Conservation (phyloP, 2,113 vertebrate species). For the Silurus glanis region DNA sequence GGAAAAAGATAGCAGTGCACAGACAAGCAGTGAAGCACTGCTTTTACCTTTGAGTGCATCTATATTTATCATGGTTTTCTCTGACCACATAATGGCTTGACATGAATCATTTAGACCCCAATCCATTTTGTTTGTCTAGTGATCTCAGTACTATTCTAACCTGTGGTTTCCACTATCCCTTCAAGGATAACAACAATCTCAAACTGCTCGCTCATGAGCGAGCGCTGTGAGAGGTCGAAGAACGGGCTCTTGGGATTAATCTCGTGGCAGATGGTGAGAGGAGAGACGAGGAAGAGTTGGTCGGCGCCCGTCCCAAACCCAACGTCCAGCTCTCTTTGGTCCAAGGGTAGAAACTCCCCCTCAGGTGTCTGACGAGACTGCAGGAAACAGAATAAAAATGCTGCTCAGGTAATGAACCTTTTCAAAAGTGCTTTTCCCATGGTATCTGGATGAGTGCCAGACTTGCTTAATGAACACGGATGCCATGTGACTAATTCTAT, state of each 20-base stretch:
- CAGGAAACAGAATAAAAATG: constrained; percentile 8
- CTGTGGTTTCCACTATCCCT: constrained; percentile 88
- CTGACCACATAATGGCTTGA: background rate
- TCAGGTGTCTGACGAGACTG: constrained; percentile 88
- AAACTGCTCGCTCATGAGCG: constrained; percentile 83
- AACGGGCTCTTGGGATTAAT: constrained; percentile 86
- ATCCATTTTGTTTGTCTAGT: constrained; percentile 19
- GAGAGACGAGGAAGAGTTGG: constrained; percentile 88
- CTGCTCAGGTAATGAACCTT: constrained; percentile 7
- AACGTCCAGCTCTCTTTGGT: constrained; percentile 88
- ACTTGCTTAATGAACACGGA: constrained; percentile 4
- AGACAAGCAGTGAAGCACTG: background rate
- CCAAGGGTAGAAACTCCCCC: constrained; percentile 86
- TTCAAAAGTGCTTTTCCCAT: background rate
- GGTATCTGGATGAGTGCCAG: constrained; percentile 15
- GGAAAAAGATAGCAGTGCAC: background rate
- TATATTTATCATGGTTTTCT: constrained; percentile 33
- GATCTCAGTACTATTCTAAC: constrained; percentile 59
- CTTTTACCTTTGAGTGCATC: constrained; percentile 31
- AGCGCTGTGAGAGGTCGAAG: constrained; percentile 85
- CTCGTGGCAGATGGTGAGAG: constrained; percentile 88
- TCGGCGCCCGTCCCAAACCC: constrained; percentile 88
- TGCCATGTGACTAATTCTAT: background rate
- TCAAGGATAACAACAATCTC: constrained; percentile 90
- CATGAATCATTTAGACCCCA: constrained; percentile 18